Percentiles rank a stretch among this genome's conserved stretches.
Evolutionary conservation across 1,140 invertebrate genomes (phyloP).

Genomic region (Zaprionus africanus): DNA sequence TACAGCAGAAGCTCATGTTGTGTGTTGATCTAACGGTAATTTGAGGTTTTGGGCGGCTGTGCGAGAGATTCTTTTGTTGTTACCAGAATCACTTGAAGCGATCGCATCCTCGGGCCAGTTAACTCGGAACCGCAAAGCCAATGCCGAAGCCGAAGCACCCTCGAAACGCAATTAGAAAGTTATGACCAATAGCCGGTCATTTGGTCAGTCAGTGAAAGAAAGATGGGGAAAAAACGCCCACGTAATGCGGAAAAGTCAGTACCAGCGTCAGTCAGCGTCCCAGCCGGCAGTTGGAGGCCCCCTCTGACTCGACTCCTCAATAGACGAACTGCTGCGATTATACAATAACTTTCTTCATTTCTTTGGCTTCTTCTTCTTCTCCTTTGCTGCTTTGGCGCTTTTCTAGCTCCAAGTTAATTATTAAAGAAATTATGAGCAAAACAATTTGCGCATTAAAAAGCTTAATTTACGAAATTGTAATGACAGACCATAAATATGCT

Average conservation of each 20-base stretch:
- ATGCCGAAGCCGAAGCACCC: constrained; percentile 35
- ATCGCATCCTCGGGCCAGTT: constrained; percentile 38
- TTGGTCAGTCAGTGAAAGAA: constrained; percentile 25
- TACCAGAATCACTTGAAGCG: constrained; percentile 22
- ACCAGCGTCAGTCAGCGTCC: background rate
- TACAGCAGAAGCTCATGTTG: constrained; percentile 51
- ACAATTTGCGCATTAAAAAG: constrained; percentile 82
- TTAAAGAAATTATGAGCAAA: constrained; percentile 68
- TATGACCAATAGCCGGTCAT: constrained; percentile 49
- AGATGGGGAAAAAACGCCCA: constrained; percentile 54
- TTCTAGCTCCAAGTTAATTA: constrained; percentile 57
- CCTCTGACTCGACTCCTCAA: background rate
- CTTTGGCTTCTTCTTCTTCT: constrained; percentile 40
- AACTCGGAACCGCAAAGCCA: constrained; percentile 38
- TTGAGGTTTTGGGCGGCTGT: constrained; percentile 51
- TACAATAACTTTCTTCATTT: constrained; percentile 68
- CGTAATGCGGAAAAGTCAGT: constrained; percentile 67
- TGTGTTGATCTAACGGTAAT: constrained; percentile 64
- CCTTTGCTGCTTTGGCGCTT: constrained; percentile 5
- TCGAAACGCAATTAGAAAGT: constrained; percentile 69
- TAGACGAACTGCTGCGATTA: constrained; percentile 42
- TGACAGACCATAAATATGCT: constrained; percentile 77
- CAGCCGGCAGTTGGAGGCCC: background rate
- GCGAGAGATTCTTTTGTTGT: constrained; percentile 57
- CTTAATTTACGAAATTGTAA: constrained; percentile 79